Conservation (phyloP, 2,888 invertebrate genomes). For the Thysanoteuthis rhombus region DNA sequence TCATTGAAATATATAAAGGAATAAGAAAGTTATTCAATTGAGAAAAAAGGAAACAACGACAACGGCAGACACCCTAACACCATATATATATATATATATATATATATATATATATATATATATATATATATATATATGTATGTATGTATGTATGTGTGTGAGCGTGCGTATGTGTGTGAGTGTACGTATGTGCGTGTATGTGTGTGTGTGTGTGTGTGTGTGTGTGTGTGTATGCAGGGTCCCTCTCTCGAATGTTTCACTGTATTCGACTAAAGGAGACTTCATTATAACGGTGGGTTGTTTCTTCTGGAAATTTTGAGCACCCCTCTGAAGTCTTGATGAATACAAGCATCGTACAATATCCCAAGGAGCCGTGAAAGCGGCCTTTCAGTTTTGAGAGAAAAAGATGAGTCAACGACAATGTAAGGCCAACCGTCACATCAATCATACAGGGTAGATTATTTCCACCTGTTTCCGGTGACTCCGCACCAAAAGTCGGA, state of each 20-base stretch:
- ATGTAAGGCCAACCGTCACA: not conserved
- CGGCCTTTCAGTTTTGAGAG: not conserved
- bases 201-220: conserved; percentile 37
- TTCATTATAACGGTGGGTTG: not conserved
- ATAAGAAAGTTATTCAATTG: too few relatives aligned
- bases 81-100: not conserved
- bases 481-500: not conserved
- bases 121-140: conserved; percentile 31
- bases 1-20: too few relatives aligned
- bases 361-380: not conserved
- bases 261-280: not conserved
- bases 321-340: not conserved
- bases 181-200: too few relatives aligned
- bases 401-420: not conserved
- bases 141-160: conserved; percentile 40
- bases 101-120: conserved; percentile 1
- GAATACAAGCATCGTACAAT: not conserved
- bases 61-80: too few relatives aligned
- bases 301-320: not conserved
- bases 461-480: not conserved
- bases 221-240: conserved; percentile 35
- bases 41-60: too few relatives aligned
- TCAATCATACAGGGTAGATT: not conserved
- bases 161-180: conserved; percentile 38
- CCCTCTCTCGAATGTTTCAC: not conserved